phyloP scores from a whole-genome alignment of 2,888 invertebrate species.

The Polyommatus icarus region DNA sequence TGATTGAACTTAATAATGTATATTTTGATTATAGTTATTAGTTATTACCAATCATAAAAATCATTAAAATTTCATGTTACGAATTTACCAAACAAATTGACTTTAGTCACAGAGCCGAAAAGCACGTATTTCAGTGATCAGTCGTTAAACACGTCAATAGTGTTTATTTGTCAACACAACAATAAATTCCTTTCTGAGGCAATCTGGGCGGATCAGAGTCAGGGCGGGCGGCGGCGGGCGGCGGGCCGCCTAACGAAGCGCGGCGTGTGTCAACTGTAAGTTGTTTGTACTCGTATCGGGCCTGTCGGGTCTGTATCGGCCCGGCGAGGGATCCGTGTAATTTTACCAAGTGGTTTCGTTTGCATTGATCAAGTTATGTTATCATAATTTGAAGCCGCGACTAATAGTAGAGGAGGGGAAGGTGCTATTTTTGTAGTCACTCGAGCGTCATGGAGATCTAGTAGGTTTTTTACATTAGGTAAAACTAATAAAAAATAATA shows the following conservation, averaged over 20 bases:
- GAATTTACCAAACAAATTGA: neutral
- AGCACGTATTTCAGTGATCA: neutral
- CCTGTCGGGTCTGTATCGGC: neutral
- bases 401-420: too few relatives aligned
- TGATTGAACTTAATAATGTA: too few relatives aligned
- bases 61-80: neutral
- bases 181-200: neutral
- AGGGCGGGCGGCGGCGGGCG: neutral
- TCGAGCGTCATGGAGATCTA: too few relatives aligned
- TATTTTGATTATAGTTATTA: too few relatives aligned
- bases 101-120: neutral
- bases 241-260: neutral
- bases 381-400: too few relatives aligned
- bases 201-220: neutral
- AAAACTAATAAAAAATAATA: too few relatives aligned
- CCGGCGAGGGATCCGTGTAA: neutral
- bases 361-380: too few relatives aligned
- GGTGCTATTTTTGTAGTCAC: too few relatives aligned
- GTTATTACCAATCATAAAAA: neutral
- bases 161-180: neutral
- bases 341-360: neutral
- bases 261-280: neutral
- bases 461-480: too few relatives aligned
- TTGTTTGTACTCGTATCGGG: neutral
- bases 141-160: neutral